phyloP scores from a whole-genome alignment of 1,140 invertebrate species.

The Drosophila mauritiana region DNA sequence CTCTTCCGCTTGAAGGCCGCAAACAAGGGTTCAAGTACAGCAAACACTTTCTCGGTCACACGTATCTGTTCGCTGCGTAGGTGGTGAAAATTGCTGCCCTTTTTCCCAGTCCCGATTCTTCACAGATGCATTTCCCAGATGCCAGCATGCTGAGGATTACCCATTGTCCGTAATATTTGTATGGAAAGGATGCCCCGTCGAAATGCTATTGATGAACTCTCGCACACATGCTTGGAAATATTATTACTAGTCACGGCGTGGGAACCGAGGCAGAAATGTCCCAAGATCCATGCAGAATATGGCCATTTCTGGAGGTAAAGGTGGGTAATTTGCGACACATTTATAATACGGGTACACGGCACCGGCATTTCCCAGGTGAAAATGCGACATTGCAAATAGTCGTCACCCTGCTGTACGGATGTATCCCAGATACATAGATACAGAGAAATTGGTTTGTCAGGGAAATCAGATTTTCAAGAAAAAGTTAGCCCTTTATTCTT shows the following conservation, averaged over 20 bases:
- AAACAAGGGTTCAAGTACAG: conserved; percentile 13
- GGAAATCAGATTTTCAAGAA: conserved; percentile 38
- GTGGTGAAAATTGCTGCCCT: conserved; percentile 45
- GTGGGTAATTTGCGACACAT: conserved; percentile 23
- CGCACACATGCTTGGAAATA: conserved; percentile 37
- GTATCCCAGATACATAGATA: neutral
- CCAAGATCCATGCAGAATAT: conserved; percentile 7
- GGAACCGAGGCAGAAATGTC: conserved; percentile 21
- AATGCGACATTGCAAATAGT: conserved; percentile 15
- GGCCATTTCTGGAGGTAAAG: conserved; percentile 19
- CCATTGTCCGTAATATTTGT: conserved; percentile 34
- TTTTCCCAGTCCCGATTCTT: conserved; percentile 19
- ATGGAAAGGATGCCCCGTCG: conserved; percentile 18
- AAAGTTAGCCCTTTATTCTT: conserved; percentile 41
- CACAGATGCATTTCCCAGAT: conserved; percentile 44
- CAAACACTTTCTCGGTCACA: conserved; percentile 33
- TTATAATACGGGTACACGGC: conserved; percentile 28
- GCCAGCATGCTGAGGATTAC: conserved; percentile 30
- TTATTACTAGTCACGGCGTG: conserved; percentile 51
- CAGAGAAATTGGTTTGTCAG: conserved; percentile 29
- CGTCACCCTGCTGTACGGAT: conserved; percentile 5
- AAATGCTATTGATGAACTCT: conserved; percentile 24
- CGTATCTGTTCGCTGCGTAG: conserved; percentile 29
- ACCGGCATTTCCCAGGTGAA: conserved; percentile 28
- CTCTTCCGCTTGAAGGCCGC: conserved; percentile 25